Evolutionary conservation across 2,888 invertebrate genomes (phyloP).

Genomic region (Catonia carolina): DNA sequence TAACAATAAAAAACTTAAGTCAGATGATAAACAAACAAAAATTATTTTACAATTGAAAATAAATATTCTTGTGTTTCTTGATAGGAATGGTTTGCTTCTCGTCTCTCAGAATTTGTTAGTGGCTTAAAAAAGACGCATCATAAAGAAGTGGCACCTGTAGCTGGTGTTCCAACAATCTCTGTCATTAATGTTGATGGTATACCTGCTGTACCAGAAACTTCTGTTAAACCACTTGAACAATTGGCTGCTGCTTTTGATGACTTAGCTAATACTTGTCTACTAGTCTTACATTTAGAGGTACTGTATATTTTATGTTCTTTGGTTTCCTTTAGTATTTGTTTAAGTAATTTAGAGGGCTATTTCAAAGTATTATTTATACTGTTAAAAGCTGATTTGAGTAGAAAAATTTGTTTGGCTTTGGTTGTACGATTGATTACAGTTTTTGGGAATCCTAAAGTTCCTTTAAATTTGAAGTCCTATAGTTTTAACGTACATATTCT

Average conservation of each 20-base stretch:
- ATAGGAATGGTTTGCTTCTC: conserved; percentile 72
- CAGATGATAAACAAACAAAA: too few relatives aligned
- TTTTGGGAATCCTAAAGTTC: too few relatives aligned
- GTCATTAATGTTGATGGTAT: conserved; percentile 19
- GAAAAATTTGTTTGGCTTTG: too few relatives aligned
- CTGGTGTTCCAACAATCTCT: conserved; percentile 14
- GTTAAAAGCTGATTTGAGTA: too few relatives aligned
- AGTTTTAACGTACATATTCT: too few relatives aligned
- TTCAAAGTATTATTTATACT: too few relatives aligned
- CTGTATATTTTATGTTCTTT: conserved; percentile 20
- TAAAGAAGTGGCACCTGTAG: not conserved
- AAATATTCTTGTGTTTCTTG: too few relatives aligned
- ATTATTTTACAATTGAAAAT: too few relatives aligned
- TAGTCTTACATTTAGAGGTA: conserved; percentile 89
- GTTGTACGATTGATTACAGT: too few relatives aligned
- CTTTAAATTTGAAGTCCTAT: too few relatives aligned
- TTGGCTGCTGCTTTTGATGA: conserved; percentile 79
- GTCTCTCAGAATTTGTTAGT: conserved; percentile 54
- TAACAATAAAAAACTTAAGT: too few relatives aligned
- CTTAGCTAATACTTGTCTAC: conserved; percentile 80
- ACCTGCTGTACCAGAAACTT: conserved; percentile 22
- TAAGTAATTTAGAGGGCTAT: too few relatives aligned
- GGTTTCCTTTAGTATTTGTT: not conserved
- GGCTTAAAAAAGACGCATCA: conserved; percentile 40
- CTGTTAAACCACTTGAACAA: conserved; percentile 26